Base-by-base conservation (phyloP, 1,140 invertebrate genomes). In the Lepidurus arcticus region DNA sequence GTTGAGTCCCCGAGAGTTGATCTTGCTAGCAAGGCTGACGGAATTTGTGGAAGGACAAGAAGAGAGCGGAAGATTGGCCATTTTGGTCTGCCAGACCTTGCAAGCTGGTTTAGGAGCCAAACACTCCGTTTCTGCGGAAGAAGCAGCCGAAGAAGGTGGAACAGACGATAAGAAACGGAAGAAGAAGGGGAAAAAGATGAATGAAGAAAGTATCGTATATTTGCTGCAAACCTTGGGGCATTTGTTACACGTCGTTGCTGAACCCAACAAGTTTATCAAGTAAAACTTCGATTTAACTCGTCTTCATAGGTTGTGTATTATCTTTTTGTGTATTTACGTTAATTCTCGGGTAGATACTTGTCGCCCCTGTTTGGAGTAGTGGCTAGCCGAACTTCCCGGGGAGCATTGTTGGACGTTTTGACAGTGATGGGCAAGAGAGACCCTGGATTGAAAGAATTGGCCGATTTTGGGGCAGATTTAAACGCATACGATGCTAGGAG, bases 401-500 rank as follows among this genome's bases (percentile, higher is more conserved):
- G 78, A 8, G 73, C 82, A 3, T 79, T 87, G 24, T 85, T 85
- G 79, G 77, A 83, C 42, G 82, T 84, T 9, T 73, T 85, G 42
- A 79, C 76, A 79, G 82, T 78, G 0, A 81, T 84, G 47, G 79
- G 81, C 26, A 34, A 78, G 42, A 79, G 47, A n/a, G 78, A 82
- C 76, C 65, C 86, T 76, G 82, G 88, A 84, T 82, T 83, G 77
- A 74, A 78, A 34, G 80, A 81, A 45, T 84, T 87, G 53, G 85
- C 88, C 7, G 81, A 88, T 7, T 80, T 92, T 7, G 84, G 94
- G 7, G 82, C 82, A 6, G 87, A 92, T 82, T 86, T 98, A 45
- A 98, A 98, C 86, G 89, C 95, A 0, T 97, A 90, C 87, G 92
- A 98, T 85, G 86, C 87, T 26, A 89, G 90, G 78, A 93, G 93